phyloP scores from a whole-genome alignment of 53 echinoderm and acorn worm species.

The Pentamera pediparva region DNA sequence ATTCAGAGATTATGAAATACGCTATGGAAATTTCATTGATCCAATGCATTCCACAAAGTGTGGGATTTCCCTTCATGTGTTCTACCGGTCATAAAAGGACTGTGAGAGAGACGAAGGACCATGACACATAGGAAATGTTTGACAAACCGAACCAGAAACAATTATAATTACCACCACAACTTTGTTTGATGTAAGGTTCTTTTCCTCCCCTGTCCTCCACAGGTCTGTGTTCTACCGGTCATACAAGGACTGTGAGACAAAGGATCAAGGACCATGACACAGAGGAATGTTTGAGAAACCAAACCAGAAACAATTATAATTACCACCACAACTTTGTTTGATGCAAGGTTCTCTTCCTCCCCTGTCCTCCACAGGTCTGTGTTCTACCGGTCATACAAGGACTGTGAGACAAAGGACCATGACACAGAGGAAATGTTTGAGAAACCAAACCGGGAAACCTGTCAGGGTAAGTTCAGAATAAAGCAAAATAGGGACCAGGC shows the following conservation, averaged over 20 bases:
- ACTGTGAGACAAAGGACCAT: constrained; percentile 78
- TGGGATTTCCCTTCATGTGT: too few relatives aligned
- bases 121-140: constrained; percentile 84
- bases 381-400: constrained; percentile 97
- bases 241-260: constrained; percentile 88
- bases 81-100: constrained; percentile 97
- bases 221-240: constrained; percentile 98
- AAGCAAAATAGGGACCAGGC: not conserved
- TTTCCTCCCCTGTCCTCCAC: not conserved
- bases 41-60: too few relatives aligned
- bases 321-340: too few relatives aligned
- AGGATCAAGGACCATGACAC: constrained; percentile 50
- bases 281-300: not conserved
- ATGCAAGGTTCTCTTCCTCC: not conserved
- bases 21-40: too few relatives aligned
- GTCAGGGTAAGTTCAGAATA: constrained; percentile 62
- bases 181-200: not conserved
- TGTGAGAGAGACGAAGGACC: constrained; percentile 79
- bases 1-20: too few relatives aligned
- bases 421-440: constrained; percentile 92
- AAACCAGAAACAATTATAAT: too few relatives aligned
- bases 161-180: too few relatives aligned
- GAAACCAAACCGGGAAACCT: constrained; percentile 76
- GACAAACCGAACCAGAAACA: constrained; percentile 84
- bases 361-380: constrained; percentile 57